Evolutionary conservation across 2,888 invertebrate species (phyloP), one percentile per base, ranked within the genome.

Genomic region (Plusia festucae): DNA sequence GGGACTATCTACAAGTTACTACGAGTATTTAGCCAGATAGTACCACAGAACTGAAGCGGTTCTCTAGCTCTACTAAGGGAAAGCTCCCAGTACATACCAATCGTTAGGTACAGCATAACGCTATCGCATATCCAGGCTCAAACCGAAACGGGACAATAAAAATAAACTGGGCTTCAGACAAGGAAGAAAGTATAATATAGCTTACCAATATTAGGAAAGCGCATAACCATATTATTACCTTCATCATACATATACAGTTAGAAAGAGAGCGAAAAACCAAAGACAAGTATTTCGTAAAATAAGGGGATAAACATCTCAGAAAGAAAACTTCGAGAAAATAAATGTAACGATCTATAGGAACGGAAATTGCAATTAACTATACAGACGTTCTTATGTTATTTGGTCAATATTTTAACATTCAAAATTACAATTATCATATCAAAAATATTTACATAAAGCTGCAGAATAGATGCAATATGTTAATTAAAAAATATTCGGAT

Each of bases 71-170:
- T 73, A 78, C 59, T 22, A 56, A 53, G 67, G 63, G 54, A 72
- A 62, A 70, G 74, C 74, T 74, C 69, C 75, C 56, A 52, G 78
- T 91, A 91, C 91, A 87, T 91, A 92, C 91, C 92, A 86, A 82
- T 78, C 77, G 66, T 73, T 80, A 76, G 77, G 81, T 82, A 85
- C 82, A 82, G 88, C 85, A 78, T 70, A 85, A 87, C 82, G 84
- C 84, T 87, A 84, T 84, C 81, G 84, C 85, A 88, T 83, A 84
- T 90, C 91, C 90, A 88, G 88, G 87, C 89, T 88, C 89, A 92
- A 89, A 90, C 85, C 87, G 86, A 90, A 87, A 77, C 76, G 77
- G 76, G 75, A 76, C 74, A 73, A 73, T 76, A 79, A 78, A 82
- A 83, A 84, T 76, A 82, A 84, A 85, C 78, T 58, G 72, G 77